Conservation (phyloP, 2,888 invertebrate species). For the Spialia ferax region DNA sequence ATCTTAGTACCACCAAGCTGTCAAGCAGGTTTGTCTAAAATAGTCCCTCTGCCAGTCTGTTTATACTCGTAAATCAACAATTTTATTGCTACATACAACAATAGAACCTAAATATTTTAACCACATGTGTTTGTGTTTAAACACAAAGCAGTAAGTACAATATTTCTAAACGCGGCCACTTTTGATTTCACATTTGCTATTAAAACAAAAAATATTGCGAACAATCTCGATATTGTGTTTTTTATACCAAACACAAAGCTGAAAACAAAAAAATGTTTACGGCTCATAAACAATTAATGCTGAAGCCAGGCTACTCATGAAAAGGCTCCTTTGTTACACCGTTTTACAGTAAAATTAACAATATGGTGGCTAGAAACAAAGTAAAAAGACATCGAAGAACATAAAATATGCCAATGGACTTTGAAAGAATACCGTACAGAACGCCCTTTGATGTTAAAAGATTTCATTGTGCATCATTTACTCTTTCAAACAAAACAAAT, state of each 20-base stretch:
- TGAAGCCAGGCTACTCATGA: slow-evolving; percentile 8
- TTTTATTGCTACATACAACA: no score
- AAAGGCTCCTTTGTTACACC: slow-evolving; percentile 21
- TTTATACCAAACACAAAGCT: slow-evolving; percentile 1
- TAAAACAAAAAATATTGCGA: neutral
- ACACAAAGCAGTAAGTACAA: neutral
- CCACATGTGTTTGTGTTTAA: no score
- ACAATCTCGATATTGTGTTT: neutral
- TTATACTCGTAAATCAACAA: no score
- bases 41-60: no score
- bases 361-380: slow-evolving; percentile 24
- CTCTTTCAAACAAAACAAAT: neutral
- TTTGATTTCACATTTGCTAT: slow-evolving; percentile 5
- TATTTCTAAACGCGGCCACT: neutral
- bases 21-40: no score
- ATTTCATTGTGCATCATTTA: neutral
- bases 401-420: slow-evolving; percentile 11
- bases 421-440: neutral
- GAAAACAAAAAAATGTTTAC: slow-evolving; percentile 22
- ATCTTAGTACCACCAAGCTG: no score
- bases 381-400: slow-evolving; percentile 9
- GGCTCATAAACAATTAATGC: slow-evolving; percentile 16
- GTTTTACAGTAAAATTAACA: slow-evolving; percentile 16
- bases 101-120: no score
- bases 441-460: neutral